Conservation (phyloP, 2,113 vertebrate species). For the Gadus macrocephalus region DNA sequence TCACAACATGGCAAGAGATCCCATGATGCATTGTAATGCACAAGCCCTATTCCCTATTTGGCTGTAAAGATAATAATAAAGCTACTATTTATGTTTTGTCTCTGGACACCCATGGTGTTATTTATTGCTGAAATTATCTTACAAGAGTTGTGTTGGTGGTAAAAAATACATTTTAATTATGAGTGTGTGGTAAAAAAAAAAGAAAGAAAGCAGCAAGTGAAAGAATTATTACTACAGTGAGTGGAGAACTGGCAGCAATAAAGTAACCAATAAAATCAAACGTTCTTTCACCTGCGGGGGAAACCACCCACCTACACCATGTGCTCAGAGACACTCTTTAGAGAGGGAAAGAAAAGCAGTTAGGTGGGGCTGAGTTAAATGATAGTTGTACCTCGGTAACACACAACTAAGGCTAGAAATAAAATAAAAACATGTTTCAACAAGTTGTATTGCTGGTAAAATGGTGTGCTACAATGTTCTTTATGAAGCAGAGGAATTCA, state of each 20-base stretch:
- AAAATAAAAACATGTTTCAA: too few species aligned
- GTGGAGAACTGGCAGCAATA: constrained; percentile 21
- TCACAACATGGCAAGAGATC: too few species aligned
- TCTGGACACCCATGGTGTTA: constrained; percentile 3
- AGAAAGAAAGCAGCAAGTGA: constrained; percentile 29
- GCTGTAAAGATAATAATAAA: too few species aligned
- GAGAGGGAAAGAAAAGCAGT: neutral
- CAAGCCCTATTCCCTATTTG: too few species aligned
- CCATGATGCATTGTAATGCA: too few species aligned
- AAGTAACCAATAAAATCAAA: constrained; percentile 29
- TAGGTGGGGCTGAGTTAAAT: constrained; percentile 38
- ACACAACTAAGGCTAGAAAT: too few species aligned
- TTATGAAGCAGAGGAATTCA: too few species aligned
- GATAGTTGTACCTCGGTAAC: constrained; percentile 33
- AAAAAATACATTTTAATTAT: neutral
- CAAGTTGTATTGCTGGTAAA: too few species aligned
- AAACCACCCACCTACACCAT: constrained; percentile 39
- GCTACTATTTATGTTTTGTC: neutral
- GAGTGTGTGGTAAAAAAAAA: constrained; percentile 1
- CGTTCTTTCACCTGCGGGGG: constrained; percentile 9
- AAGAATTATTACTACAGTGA: constrained; percentile 19
- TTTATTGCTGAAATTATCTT: constrained; percentile 18
- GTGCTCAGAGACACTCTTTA: constrained; percentile 18
- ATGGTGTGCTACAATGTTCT: too few species aligned
- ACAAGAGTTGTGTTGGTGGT: constrained; percentile 30